phyloP scores from a whole-genome alignment of 2,888 invertebrate genomes.

The Dermolepida albohirtum region DNA sequence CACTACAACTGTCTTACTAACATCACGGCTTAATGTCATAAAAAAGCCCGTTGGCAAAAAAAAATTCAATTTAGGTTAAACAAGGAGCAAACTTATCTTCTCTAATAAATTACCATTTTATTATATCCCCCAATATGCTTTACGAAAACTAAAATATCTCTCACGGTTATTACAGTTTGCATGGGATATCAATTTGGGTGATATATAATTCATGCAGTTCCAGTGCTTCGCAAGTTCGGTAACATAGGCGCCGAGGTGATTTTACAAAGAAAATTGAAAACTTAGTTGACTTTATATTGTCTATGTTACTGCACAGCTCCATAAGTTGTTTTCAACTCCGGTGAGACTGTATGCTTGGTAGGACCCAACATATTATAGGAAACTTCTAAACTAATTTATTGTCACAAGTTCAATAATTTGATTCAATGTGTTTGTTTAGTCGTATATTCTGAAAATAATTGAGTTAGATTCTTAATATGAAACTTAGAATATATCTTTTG shows the following conservation, averaged over 20 bases:
- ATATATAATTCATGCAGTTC: slow-evolving; percentile 37
- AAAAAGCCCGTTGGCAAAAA: neutral
- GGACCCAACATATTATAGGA: slow-evolving; percentile 39
- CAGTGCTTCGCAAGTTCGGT: slow-evolving; percentile 29
- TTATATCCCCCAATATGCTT: slow-evolving; percentile 26
- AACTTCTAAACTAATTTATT: slow-evolving; percentile 44
- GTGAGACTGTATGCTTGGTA: slow-evolving; percentile 34
- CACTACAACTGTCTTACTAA: slow-evolving; percentile 10
- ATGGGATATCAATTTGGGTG: slow-evolving; percentile 33
- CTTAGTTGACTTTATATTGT: slow-evolving; percentile 55
- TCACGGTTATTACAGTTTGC: slow-evolving; percentile 33
- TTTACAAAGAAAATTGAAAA: slow-evolving; percentile 56
- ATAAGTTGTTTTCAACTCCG: slow-evolving; percentile 40
- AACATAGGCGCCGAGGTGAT: slow-evolving; percentile 53
- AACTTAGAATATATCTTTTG: neutral
- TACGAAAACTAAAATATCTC: slow-evolving; percentile 22
- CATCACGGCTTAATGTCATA: neutral
- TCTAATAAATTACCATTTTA: slow-evolving; percentile 29
- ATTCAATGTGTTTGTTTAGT: slow-evolving; percentile 29
- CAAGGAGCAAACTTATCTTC: slow-evolving; percentile 8
- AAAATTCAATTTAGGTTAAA: slow-evolving; percentile 27
- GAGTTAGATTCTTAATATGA: slow-evolving; percentile 4
- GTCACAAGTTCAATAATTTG: slow-evolving; percentile 36
- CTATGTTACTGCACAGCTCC: slow-evolving; percentile 50
- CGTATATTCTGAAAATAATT: slow-evolving; percentile 12